These are phyloP conservation scores for Gymnocypris eckloni DNA, from an alignment of 2,797 vertebrate species.

Conservation along the genomic window DNA sequence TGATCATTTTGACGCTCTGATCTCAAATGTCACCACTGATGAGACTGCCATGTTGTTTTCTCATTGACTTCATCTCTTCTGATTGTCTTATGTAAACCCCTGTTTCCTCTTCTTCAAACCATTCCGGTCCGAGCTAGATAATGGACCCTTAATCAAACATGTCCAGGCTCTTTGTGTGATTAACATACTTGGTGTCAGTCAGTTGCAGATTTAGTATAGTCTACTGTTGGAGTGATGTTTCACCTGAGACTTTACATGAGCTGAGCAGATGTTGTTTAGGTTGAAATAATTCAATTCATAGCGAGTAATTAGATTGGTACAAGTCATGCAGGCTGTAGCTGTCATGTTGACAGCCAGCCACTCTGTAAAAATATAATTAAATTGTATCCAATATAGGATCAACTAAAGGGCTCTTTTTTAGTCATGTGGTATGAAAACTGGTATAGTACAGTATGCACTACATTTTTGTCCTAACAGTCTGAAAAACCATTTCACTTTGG, in stretches of 20 bases:
- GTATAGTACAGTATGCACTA: not conserved
- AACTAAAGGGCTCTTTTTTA: not conserved
- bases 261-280: constrained; percentile 37
- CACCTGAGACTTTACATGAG: constrained; percentile 27
- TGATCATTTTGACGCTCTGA: constrained; percentile 34
- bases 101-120: constrained; percentile 39
- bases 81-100: constrained; percentile 39
- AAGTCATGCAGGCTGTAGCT: not conserved
- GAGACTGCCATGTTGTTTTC: constrained; percentile 48
- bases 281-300: constrained; percentile 16
- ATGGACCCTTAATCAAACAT: not conserved
- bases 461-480: not conserved
- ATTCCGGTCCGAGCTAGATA: constrained; percentile 27
- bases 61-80: constrained; percentile 38
- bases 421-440: not conserved
- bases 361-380: not conserved
- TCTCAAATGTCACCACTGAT: constrained; percentile 49
- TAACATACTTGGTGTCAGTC: constrained; percentile 12
- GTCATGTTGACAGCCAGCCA: not conserved
- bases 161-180: constrained; percentile 5
- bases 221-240: not conserved
- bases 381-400: not conserved
- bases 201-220: not conserved
- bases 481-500: not conserved
- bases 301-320: not conserved